Conservation (phyloP, 2,888 invertebrate genomes). For the Harpalus rufipes region DNA sequence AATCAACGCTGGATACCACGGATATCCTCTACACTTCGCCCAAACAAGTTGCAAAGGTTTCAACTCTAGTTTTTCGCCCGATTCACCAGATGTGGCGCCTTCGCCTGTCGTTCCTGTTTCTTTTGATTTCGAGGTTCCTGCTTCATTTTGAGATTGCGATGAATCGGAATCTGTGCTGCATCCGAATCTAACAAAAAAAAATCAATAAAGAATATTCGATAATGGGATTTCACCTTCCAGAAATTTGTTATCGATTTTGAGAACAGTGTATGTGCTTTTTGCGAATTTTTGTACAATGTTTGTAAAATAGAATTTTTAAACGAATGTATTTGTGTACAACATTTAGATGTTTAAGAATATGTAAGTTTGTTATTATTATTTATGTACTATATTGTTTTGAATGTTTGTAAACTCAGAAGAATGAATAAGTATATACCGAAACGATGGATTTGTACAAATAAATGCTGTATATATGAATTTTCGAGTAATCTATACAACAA, state of each 20-base stretch:
- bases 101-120: slow-evolving; percentile 55
- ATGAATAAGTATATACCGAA: too few relatives aligned
- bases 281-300: too few relatives aligned
- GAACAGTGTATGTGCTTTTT: too few relatives aligned
- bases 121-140: slow-evolving; percentile 43
- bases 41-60: slow-evolving; percentile 95
- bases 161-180: slow-evolving; percentile 59
- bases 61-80: slow-evolving; percentile 77
- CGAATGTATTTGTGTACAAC: too few relatives aligned
- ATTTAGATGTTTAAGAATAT: too few relatives aligned
- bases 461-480: background rate
- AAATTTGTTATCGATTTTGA: too few relatives aligned
- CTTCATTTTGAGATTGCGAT: slow-evolving; percentile 57
- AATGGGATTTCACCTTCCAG: too few relatives aligned
- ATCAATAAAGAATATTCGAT: background rate
- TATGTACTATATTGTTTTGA: too few relatives aligned
- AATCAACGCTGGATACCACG: slow-evolving; percentile 98
- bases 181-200: slow-evolving; percentile 17
- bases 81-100: slow-evolving; percentile 25
- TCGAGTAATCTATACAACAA: background rate
- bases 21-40: slow-evolving; percentile 98
- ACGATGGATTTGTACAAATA: too few relatives aligned
- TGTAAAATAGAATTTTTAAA: too few relatives aligned
- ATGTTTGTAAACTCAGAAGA: too few relatives aligned
- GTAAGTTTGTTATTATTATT: too few relatives aligned